Conservation (phyloP, 2,888 invertebrate species). For the Alcis repandata region DNA sequence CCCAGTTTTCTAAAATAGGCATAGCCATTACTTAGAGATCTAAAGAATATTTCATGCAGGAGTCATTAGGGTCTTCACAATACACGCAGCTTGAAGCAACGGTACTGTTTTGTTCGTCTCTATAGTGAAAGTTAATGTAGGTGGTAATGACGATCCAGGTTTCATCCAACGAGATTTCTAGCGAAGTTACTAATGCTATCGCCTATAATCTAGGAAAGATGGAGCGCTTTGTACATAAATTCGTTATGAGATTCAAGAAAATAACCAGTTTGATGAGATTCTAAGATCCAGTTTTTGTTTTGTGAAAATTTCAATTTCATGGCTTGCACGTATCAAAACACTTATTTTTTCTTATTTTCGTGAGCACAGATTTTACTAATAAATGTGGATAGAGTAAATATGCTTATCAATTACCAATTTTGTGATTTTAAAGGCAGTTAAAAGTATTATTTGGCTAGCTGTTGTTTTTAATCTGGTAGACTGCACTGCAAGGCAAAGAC, state of each 20-base stretch:
- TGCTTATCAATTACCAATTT: not conserved
- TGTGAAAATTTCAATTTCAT: conserved; percentile 15
- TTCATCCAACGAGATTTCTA: conserved; percentile 34
- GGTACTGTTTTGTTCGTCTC: conserved; percentile 39
- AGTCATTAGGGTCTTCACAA: conserved; percentile 41
- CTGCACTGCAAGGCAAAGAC: not conserved
- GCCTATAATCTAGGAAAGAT: conserved; percentile 24
- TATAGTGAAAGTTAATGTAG: conserved; percentile 39
- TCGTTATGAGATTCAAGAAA: not conserved
- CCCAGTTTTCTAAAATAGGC: conserved; percentile 36
- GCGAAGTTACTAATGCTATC: conserved; percentile 21
- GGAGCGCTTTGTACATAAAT: conserved; percentile 3
- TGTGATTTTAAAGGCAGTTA: not conserved
- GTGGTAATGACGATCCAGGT: conserved; percentile 40
- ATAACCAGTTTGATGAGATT: conserved; percentile 6
- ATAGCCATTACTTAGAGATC: conserved; percentile 35
- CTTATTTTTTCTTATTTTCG: not conserved
- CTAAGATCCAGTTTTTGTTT: conserved; percentile 6
- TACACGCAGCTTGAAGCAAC: conserved; percentile 35
- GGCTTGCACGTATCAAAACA: conserved; percentile 1
- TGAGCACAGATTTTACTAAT: not conserved
- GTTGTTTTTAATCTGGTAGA: not conserved
- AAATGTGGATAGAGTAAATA: not conserved
- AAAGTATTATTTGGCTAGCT: not conserved
- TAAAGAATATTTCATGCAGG: conserved; percentile 40